A percentile compares a stretch with the other conserved stretches of the same genome.
phyloP scores from a whole-genome alignment of 2,888 invertebrate genomes.

The Cerastoderma edule region DNA sequence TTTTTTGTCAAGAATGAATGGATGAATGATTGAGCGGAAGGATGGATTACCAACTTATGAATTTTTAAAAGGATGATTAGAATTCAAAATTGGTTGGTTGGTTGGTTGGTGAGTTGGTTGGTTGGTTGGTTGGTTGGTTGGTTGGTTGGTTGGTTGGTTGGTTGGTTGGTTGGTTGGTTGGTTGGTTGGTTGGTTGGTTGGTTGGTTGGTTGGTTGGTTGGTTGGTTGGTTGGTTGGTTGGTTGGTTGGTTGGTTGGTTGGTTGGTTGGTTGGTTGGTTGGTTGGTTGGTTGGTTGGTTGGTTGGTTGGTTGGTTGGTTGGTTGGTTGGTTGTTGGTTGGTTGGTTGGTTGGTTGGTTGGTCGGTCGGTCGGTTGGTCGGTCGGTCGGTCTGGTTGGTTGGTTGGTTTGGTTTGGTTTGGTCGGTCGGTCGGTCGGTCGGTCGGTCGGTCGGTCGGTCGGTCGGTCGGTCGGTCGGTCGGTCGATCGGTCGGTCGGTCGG shows the following conservation, averaged over 20 bases:
- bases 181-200: neutral
- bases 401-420: neutral
- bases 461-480: neutral
- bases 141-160: neutral
- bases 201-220: neutral
- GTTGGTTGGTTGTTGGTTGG: no score
- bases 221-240: neutral
- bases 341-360: no score
- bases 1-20: no score
- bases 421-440: neutral
- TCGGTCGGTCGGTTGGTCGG: no score
- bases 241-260: neutral
- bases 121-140: neutral
- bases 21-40: no score
- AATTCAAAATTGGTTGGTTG: no score
- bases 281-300: slow-evolving; percentile 5
- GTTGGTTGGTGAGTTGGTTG: no score
- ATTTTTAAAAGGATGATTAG: no score
- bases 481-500: neutral
- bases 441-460: neutral
- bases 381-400: no score
- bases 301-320: slow-evolving; percentile 1
- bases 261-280: slow-evolving; percentile 5
- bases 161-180: neutral
- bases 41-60: no score